Percentiles rank a stretch among this genome's conserved stretches.
These are phyloP conservation scores for Apomyelois bistriatella DNA, from an alignment of 2,888 invertebrate genomes.

Conservation along the genomic window DNA sequence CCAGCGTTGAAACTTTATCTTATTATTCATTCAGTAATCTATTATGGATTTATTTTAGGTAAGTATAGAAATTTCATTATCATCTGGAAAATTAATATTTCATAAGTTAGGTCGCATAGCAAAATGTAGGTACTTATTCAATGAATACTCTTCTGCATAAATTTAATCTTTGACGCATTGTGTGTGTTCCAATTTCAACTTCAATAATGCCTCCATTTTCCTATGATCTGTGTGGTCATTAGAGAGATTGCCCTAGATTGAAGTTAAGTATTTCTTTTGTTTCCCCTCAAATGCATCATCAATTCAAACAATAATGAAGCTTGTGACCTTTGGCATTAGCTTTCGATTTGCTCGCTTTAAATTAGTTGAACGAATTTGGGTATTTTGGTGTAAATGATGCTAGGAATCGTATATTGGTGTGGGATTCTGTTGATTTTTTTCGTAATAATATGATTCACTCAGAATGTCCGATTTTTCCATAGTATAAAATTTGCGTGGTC, in stretches of 20 bases:
- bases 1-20: too few species aligned
- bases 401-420: too few species aligned
- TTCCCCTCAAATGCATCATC: slow-evolving; percentile 20
- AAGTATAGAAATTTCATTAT: too few species aligned
- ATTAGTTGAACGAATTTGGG: too few species aligned
- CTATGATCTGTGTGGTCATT: slow-evolving; percentile 41
- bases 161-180: slow-evolving; percentile 23
- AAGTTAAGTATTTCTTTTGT: slow-evolving; percentile 40
- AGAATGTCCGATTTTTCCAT: too few species aligned
- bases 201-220: slow-evolving; percentile 28
- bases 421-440: neutral
- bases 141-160: neutral
- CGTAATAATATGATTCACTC: too few species aligned
- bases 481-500: too few species aligned
- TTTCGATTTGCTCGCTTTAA: neutral
- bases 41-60: too few species aligned
- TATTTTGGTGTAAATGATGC: neutral
- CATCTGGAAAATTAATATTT: too few species aligned
- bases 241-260: slow-evolving; percentile 41
- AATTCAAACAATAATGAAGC: neutral
- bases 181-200: slow-evolving; percentile 36
- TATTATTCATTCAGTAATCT: too few species aligned
- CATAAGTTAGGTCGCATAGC: too few species aligned
- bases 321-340: neutral
- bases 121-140: neutral